phyloP scores from a whole-genome alignment of 2,888 invertebrate species.

The Deroplatys truncata region DNA sequence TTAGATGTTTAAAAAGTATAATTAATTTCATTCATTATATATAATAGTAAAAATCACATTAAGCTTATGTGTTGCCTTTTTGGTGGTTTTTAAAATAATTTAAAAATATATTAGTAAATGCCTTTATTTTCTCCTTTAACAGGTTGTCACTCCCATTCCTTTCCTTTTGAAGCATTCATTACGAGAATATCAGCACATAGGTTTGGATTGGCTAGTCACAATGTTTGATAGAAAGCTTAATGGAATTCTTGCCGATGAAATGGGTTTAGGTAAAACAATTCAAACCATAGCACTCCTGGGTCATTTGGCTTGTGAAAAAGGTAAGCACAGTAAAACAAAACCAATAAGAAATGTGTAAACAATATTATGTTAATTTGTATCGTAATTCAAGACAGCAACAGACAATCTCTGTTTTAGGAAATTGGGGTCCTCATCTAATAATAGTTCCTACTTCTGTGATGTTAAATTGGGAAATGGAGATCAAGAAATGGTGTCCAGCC shows the following conservation, averaged over 20 bases:
- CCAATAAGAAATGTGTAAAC: neutral
- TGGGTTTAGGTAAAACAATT: constrained; percentile 96
- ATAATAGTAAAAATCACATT: no score
- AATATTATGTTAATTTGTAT: neutral
- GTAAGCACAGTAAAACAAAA: constrained; percentile 38
- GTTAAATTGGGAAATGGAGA: constrained; percentile 99
- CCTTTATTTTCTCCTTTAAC: constrained; percentile 32
- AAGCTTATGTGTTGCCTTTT: no score
- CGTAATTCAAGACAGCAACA: neutral
- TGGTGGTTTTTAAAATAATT: no score
- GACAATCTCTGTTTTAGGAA: constrained; percentile 44
- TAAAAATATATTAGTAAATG: no score
- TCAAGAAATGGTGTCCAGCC: constrained; percentile 99
- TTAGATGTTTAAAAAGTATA: no score
- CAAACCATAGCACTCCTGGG: constrained; percentile 93
- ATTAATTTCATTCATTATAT: no score
- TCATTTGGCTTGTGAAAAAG: constrained; percentile 87
- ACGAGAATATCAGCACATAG: constrained; percentile 96
- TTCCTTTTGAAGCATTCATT: constrained; percentile 84
- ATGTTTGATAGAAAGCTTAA: constrained; percentile 93
- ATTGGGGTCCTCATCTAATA: constrained; percentile 99
- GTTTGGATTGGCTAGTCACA: constrained; percentile 94
- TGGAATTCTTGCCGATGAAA: constrained; percentile 94
- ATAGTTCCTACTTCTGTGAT: constrained; percentile 99
- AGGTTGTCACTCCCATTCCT: constrained; percentile 90